Conservation (phyloP, 1,140 invertebrate genomes). For the Fopius arisanus region DNA sequence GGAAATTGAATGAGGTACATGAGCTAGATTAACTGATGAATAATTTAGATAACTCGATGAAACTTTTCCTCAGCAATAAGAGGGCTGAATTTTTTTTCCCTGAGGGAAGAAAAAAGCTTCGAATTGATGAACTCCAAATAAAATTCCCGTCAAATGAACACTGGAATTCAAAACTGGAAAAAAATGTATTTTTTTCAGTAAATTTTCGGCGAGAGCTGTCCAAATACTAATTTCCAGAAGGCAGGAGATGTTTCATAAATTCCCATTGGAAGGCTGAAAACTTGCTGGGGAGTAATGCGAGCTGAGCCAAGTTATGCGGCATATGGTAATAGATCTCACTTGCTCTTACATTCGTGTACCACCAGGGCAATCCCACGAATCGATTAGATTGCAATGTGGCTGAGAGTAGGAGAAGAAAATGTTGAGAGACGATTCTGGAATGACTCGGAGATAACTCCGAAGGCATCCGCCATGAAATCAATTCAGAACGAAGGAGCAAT, state of each 20-base stretch:
- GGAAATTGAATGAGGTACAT: no score
- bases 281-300: not conserved
- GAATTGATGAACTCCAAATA: no score
- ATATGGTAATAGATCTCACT: not conserved
- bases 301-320: not conserved
- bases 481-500: not conserved
- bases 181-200: no score
- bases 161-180: no score
- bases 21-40: no score
- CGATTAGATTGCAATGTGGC: conserved; percentile 8
- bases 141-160: no score
- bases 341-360: not conserved
- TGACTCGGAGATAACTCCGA: not conserved
- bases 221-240: no score
- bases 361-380: conserved; percentile 2
- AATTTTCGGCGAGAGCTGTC: no score
- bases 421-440: not conserved
- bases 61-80: no score
- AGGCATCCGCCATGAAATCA: not conserved
- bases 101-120: no score
- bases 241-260: not conserved
- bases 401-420: not conserved
- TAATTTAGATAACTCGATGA: no score
- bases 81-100: no score
- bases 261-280: not conserved